A percentile compares a stretch with the other conserved stretches of the same genome.
phyloP scores from a whole-genome alignment of 2,888 invertebrate genomes.

The Elmis aenea region DNA sequence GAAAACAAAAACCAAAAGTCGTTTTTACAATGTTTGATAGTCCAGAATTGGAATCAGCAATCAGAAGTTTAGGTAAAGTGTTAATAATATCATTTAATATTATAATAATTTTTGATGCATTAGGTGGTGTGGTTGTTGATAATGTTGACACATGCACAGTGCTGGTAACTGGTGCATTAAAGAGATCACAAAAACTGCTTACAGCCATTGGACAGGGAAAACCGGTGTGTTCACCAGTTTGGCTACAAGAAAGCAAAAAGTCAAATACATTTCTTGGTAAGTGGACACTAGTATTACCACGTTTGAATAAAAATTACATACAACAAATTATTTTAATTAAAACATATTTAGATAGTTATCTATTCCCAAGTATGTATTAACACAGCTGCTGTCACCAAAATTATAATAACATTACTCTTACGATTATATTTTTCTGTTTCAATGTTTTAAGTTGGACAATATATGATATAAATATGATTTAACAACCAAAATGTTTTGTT shows the following conservation, averaged over 20 bases:
- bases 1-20: conserved; percentile 39
- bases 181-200: conserved; percentile 57
- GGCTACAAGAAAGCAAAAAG: conserved; percentile 39
- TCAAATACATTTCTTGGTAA: conserved; percentile 39
- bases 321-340: too few species aligned
- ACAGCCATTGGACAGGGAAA: conserved; percentile 56
- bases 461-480: too few species aligned
- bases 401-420: too few species aligned
- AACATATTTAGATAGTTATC: too few species aligned
- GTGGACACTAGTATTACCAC: too few species aligned
- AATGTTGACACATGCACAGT: conserved; percentile 48
- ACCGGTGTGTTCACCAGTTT: conserved; percentile 52
- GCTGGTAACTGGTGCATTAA: conserved; percentile 52
- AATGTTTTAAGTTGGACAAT: too few species aligned
- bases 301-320: neutral
- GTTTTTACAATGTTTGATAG: conserved; percentile 44
- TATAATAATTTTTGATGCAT: conserved; percentile 11
- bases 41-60: conserved; percentile 36
- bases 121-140: conserved; percentile 54
- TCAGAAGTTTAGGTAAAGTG: conserved; percentile 35
- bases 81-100: neutral
- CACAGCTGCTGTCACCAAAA: too few species aligned
- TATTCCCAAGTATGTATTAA: too few species aligned
- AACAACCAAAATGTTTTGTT: too few species aligned
- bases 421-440: too few species aligned